Conservation (phyloP, 35 echinoderm and acorn worm genomes). For the Apostichopus parvimensis region DNA sequence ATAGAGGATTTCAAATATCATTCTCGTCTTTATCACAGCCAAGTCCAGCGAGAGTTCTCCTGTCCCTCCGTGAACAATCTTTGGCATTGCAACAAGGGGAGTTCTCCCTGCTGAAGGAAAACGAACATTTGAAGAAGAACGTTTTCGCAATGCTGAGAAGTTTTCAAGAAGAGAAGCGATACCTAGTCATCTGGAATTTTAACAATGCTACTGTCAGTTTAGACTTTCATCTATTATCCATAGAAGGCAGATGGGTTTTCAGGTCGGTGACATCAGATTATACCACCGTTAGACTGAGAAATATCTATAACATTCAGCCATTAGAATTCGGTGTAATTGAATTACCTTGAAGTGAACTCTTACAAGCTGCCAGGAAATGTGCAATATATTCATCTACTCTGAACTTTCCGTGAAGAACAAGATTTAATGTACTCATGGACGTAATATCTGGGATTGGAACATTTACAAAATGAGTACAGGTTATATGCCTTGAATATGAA, state of each 20-base stretch:
- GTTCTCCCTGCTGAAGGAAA: background rate
- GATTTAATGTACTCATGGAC: too few relatives aligned
- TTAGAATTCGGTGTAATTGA: slow-evolving; percentile 33
- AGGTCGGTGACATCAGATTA: background rate
- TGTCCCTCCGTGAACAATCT: background rate
- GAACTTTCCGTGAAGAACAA: too few relatives aligned
- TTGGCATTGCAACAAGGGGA: background rate
- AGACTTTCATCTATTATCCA: slow-evolving; percentile 12
- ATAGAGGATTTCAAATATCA: too few relatives aligned
- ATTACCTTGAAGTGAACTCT: slow-evolving; percentile 1
- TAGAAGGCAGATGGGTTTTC: slow-evolving; percentile 35
- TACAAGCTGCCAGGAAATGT: too few relatives aligned
- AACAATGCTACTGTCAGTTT: slow-evolving; percentile 20
- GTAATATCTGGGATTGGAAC: too few relatives aligned
- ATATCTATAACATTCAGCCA: background rate
- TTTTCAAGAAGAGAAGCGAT: slow-evolving; percentile 12
- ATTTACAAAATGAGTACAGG: too few relatives aligned
- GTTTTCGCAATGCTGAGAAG: slow-evolving; percentile 36
- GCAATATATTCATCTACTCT: too few relatives aligned
- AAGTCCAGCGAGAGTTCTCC: background rate
- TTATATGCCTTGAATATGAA: too few relatives aligned
- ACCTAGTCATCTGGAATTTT: slow-evolving; percentile 31
- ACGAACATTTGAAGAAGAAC: background rate
- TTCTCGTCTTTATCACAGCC: background rate
- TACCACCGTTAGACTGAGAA: slow-evolving; percentile 16